These are phyloP conservation scores for Himalopsyche japonica DNA, from an alignment of 2,888 invertebrate genomes.

Conservation along the genomic window DNA sequence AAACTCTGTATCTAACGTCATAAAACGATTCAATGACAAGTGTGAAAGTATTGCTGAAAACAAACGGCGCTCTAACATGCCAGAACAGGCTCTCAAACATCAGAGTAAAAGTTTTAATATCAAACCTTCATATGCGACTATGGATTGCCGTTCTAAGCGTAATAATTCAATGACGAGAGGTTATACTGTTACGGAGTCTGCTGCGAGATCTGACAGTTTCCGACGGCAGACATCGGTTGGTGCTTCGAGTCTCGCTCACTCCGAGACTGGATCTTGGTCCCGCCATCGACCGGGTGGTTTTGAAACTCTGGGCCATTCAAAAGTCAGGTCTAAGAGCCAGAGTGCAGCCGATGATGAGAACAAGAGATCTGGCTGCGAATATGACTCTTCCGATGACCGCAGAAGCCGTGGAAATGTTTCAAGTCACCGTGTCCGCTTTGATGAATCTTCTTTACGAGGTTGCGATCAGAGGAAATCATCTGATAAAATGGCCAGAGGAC, in stretches of 20 bases:
- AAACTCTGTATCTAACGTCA: slow-evolving; percentile 34
- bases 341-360: slow-evolving; percentile 35
- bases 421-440: slow-evolving; percentile 35
- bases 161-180: slow-evolving; percentile 34
- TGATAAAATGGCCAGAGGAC: slow-evolving; percentile 13
- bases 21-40: slow-evolving; percentile 38
- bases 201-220: slow-evolving; percentile 29
- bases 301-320: slow-evolving; percentile 14
- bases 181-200: slow-evolving; percentile 34
- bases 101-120: slow-evolving; percentile 4
- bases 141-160: slow-evolving; percentile 36
- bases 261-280: background rate
- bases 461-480: background rate
- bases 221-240: slow-evolving; percentile 33
- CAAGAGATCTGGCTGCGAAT: slow-evolving; percentile 12
- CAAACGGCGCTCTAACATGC: background rate
- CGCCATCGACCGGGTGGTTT: slow-evolving; percentile 1
- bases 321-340: slow-evolving; percentile 36
- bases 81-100: background rate
- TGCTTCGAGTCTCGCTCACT: background rate
- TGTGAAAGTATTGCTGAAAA: slow-evolving; percentile 23
- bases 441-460: slow-evolving; percentile 26
- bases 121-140: slow-evolving; percentile 34
- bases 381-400: slow-evolving; percentile 9
- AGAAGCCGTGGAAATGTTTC: slow-evolving; percentile 14